Percentiles rank a stretch among this genome's conserved stretches.
Conservation (phyloP, 2,113 vertebrate species). For the Isurus oxyrinchus region DNA sequence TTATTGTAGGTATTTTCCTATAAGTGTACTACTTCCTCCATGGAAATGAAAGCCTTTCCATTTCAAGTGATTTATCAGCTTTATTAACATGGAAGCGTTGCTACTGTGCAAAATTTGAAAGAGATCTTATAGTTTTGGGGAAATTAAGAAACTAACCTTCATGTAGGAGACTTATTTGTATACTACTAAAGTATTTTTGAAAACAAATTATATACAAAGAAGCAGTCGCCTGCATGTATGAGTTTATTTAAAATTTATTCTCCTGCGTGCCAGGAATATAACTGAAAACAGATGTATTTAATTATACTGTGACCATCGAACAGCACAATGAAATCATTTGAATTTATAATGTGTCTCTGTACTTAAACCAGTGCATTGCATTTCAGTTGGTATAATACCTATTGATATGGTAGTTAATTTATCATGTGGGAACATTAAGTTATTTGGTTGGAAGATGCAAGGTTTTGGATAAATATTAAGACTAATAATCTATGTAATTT, state of each 20-base stretch:
- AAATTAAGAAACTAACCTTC: constrained; percentile 55
- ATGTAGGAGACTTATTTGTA: constrained; percentile 62
- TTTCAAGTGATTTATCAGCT: constrained; percentile 57
- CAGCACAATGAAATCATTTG: constrained; percentile 58
- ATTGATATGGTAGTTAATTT: constrained; percentile 46
- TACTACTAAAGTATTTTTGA: constrained; percentile 64
- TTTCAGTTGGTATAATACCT: constrained; percentile 47
- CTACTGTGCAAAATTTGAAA: constrained; percentile 52
- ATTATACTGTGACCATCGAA: constrained; percentile 61
- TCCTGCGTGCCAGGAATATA: constrained; percentile 57
- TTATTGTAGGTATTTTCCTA: constrained; percentile 49
- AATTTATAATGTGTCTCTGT: constrained; percentile 49
- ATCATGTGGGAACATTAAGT: constrained; percentile 55
- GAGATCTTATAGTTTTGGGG: constrained; percentile 53
- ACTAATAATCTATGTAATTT: constrained; percentile 49
- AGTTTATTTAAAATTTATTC: constrained; percentile 61
- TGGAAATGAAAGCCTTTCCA: constrained; percentile 55
- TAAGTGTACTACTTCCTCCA: constrained; percentile 50
- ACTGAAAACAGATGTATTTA: constrained; percentile 58
- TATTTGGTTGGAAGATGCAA: constrained; percentile 51
- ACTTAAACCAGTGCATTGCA: constrained; percentile 45
- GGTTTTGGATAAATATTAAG: constrained; percentile 50
- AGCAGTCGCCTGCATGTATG: constrained; percentile 60
- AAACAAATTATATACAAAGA: constrained; percentile 58
- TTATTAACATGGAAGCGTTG: constrained; percentile 52